A percentile compares a stretch with the other conserved stretches of the same genome.
Conservation (phyloP, 2,113 vertebrate genomes). For the Chlorodrepanis virens region DNA sequence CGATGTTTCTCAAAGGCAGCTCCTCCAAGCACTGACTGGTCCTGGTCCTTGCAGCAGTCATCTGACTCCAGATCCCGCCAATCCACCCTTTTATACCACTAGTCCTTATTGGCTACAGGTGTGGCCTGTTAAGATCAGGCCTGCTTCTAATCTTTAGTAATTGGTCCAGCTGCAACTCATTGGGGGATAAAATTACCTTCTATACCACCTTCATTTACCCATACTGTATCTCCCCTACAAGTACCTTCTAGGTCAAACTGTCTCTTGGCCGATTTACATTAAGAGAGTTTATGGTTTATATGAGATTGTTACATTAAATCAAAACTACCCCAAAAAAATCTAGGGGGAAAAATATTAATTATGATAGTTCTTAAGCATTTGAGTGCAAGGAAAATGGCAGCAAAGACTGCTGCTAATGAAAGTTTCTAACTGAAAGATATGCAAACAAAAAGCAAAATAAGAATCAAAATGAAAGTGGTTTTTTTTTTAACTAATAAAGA, state of each 20-base stretch:
- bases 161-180: too few relatives aligned
- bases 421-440: not conserved
- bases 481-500: not conserved
- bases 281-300: not conserved
- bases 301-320: not conserved
- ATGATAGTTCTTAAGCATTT: not conserved
- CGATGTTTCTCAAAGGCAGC: too few relatives aligned
- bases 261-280: not conserved
- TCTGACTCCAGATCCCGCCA: too few relatives aligned
- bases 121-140: too few relatives aligned
- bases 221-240: too few relatives aligned
- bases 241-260: not conserved
- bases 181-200: too few relatives aligned
- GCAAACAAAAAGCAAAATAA: not conserved
- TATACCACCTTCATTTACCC: too few relatives aligned
- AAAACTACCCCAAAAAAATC: not conserved
- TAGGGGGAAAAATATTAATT: not conserved
- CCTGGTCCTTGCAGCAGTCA: too few relatives aligned
- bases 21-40: too few relatives aligned
- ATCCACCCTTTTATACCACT: too few relatives aligned
- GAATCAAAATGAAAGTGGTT: not conserved
- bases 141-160: too few relatives aligned
- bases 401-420: not conserved
- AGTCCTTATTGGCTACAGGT: too few relatives aligned
- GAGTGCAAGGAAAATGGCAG: not conserved